Percentiles rank a stretch among this genome's conserved stretches.
Evolutionary conservation across 2,888 invertebrate genomes (phyloP).

Genomic region (Timema cristinae): DNA sequence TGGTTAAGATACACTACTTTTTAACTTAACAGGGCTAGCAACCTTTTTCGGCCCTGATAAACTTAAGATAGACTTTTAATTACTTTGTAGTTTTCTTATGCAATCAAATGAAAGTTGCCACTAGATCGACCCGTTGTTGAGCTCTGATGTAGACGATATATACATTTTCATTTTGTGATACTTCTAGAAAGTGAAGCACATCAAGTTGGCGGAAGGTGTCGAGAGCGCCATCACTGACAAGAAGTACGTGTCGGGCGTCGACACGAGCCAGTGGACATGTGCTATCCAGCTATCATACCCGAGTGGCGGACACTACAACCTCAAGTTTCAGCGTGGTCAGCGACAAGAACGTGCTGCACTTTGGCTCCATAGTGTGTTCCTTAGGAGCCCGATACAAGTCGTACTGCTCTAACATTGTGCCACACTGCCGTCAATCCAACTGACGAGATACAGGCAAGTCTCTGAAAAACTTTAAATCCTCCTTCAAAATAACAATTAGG

Average conservation of each 20-base stretch:
- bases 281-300: constrained; percentile 99
- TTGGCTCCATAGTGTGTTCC: constrained; percentile 93
- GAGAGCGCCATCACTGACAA: constrained; percentile 92
- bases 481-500: neutral
- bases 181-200: constrained; percentile 89
- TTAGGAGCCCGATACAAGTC: constrained; percentile 93
- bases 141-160: too few relatives aligned
- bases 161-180: too few relatives aligned
- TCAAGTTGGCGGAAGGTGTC: constrained; percentile 90
- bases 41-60: too few relatives aligned
- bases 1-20: too few relatives aligned
- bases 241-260: constrained; percentile 89
- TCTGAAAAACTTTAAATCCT: neutral
- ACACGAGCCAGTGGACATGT: constrained; percentile 88
- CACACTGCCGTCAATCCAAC: constrained; percentile 91
- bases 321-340: constrained; percentile 96
- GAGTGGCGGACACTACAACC: constrained; percentile 94
- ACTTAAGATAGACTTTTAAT: too few relatives aligned
- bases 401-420: constrained; percentile 96
- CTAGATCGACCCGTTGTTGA: too few relatives aligned
- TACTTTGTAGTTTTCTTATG: too few relatives aligned
- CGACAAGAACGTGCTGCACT: constrained; percentile 91
- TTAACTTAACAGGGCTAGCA: too few relatives aligned
- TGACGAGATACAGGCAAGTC: constrained; percentile 53
- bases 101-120: too few relatives aligned